A percentile compares a stretch with the other conserved stretches of the same genome.
These are phyloP conservation scores for Chelidonichthys spinosus DNA, from an alignment of 2,797 vertebrate species.

Conservation along the genomic window DNA sequence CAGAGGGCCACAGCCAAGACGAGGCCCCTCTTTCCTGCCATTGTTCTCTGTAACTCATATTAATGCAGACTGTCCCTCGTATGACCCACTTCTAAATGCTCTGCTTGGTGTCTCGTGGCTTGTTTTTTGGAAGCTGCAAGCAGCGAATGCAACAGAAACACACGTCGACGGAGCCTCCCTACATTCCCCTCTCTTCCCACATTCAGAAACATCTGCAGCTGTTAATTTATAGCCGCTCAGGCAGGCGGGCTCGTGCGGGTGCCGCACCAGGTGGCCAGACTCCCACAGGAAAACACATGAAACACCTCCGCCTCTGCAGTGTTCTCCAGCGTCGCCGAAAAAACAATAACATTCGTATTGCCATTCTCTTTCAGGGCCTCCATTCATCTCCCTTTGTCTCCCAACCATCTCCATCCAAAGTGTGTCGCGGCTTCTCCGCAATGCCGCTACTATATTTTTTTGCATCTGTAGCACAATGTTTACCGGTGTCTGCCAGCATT, in stretches of 20 bases:
- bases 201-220: slow-evolving; percentile 52
- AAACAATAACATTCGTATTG: background rate
- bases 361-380: background rate
- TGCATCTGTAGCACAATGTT: no score
- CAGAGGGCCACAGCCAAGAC: slow-evolving; percentile 36
- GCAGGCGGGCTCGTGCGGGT: slow-evolving; percentile 44
- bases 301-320: slow-evolving; percentile 45
- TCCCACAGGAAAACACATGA: slow-evolving; percentile 52
- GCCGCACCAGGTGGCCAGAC: slow-evolving; percentile 56
- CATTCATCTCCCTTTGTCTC: slow-evolving; percentile 26
- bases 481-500: background rate
- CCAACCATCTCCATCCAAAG: slow-evolving; percentile 8
- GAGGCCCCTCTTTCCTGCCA: slow-evolving; percentile 57
- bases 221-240: slow-evolving; percentile 44
- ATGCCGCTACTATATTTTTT: no score
- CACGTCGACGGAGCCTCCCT: background rate
- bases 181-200: slow-evolving; percentile 5
- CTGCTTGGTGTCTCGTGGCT: background rate
- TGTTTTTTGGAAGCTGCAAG: slow-evolving; percentile 13
- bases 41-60: slow-evolving; percentile 59
- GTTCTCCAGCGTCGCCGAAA: background rate
- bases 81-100: background rate
- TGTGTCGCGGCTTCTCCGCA: slow-evolving; percentile 12
- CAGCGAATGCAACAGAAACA: background rate
- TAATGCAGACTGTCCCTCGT: slow-evolving; percentile 24